These are phyloP conservation scores for Harmothoe impar DNA, from an alignment of 2,888 invertebrate genomes.

Conservation along the genomic window DNA sequence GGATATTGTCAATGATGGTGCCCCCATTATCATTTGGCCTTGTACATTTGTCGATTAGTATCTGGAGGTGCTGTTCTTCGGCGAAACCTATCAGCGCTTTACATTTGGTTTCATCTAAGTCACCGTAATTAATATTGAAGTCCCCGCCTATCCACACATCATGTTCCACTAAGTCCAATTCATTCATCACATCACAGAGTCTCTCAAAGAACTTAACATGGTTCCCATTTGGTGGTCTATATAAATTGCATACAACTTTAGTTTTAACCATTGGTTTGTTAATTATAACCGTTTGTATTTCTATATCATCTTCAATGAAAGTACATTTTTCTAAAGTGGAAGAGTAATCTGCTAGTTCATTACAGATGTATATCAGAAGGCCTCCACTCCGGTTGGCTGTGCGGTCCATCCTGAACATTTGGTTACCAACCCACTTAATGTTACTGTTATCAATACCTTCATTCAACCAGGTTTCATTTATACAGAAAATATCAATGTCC, in stretches of 20 bases:
- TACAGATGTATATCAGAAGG: background rate
- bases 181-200: background rate
- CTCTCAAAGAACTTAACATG: background rate
- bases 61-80: background rate
- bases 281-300: background rate
- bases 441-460: background rate
- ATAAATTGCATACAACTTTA: background rate
- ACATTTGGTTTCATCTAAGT: background rate
- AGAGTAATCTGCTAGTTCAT: background rate
- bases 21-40: background rate
- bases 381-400: background rate
- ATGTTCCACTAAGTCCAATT: background rate
- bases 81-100: background rate
- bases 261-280: background rate
- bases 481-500: background rate
- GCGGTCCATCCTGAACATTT: background rate
- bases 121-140: background rate
- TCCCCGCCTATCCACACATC: background rate
- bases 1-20: background rate
- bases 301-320: background rate
- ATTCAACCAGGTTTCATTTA: background rate
- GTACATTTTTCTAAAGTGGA: background rate
- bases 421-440: background rate
- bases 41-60: background rate
- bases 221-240: background rate